Conservation (phyloP, 2,797 vertebrate genomes). For the Myotis myotis region DNA sequence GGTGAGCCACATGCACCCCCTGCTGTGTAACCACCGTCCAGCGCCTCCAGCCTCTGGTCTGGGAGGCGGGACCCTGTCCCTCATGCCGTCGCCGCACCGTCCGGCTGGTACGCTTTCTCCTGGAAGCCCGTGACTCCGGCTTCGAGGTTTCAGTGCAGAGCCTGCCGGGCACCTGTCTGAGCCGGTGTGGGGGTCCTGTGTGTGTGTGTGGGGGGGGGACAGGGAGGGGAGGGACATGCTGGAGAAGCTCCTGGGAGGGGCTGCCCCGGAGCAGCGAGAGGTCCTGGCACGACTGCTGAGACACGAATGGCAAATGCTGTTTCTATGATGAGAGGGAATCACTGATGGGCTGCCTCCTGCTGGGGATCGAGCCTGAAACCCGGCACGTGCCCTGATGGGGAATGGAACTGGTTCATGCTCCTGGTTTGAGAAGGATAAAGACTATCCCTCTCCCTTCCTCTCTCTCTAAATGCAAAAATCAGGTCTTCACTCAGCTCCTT, state of each 20-base stretch:
- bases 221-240: accelerated
- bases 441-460: too few relatives aligned
- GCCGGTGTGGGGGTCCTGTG: background rate
- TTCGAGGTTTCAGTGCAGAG: background rate
- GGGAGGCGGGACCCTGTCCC: background rate
- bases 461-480: too few relatives aligned
- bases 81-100: background rate
- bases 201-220: accelerated
- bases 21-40: too few relatives aligned
- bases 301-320: background rate
- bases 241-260: background rate
- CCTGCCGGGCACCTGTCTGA: background rate
- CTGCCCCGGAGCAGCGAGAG: accelerated
- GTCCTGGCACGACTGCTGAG: background rate
- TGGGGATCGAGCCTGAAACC: too few relatives aligned
- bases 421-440: too few relatives aligned
- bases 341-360: too few relatives aligned
- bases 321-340: too few relatives aligned
- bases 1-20: too few relatives aligned
- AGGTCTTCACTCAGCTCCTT: too few relatives aligned
- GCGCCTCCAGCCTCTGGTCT: background rate
- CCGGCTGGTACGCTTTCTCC: background rate
- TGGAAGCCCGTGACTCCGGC: accelerated
- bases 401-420: too few relatives aligned
- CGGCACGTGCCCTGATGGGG: too few relatives aligned